phyloP scores from a whole-genome alignment of 2,113 vertebrate genomes.

The Glaucomys volans region DNA sequence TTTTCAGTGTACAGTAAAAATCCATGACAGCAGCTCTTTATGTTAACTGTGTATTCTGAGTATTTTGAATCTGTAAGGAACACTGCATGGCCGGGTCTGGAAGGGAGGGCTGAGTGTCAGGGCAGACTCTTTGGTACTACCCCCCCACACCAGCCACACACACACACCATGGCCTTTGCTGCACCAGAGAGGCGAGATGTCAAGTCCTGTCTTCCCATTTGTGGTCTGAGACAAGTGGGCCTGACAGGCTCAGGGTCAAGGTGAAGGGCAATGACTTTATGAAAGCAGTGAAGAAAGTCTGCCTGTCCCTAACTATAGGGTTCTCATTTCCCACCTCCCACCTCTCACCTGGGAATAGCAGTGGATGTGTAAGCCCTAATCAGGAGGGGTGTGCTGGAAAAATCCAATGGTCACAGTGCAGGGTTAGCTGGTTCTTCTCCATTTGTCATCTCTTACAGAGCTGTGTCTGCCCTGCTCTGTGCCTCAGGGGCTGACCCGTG shows the following conservation, averaged over 20 bases:
- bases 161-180: neutral
- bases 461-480: neutral
- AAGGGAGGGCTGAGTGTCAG: neutral
- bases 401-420: neutral
- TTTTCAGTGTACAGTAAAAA: neutral
- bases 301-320: neutral
- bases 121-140: neutral
- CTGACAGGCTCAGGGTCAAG: neutral
- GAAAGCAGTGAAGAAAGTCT: neutral
- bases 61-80: neutral
- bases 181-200: neutral
- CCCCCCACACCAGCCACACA: fast-evolving
- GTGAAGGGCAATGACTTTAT: neutral
- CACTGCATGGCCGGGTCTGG: neutral
- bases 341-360: neutral
- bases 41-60: neutral
- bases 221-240: neutral
- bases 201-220: neutral
- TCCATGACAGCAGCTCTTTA: neutral
- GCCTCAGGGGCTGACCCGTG: neutral
- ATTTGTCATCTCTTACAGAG: neutral
- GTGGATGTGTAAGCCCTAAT: neutral
- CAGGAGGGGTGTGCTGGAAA: neutral
- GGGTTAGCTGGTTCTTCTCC: neutral
- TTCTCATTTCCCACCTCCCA: neutral